These are phyloP conservation scores for Clarias batrachus DNA, from an alignment of 2,113 vertebrate genomes.

Conservation along the genomic window DNA sequence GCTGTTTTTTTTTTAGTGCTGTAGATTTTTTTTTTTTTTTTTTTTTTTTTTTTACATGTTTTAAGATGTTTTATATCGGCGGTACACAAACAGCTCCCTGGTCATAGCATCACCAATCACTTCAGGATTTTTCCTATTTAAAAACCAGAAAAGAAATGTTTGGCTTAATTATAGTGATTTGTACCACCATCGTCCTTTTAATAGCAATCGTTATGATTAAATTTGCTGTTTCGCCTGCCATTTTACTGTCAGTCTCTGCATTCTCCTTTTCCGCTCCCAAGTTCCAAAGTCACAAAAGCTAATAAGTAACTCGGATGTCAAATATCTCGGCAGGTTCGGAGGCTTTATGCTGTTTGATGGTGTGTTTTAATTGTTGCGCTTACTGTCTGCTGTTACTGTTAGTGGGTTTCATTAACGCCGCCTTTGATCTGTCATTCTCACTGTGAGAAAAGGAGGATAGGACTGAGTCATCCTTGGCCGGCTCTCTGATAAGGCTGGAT, in stretches of 20 bases:
- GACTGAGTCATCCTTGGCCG: conserved; percentile 12
- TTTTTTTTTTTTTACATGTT: neutral
- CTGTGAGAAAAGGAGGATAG: conserved; percentile 9
- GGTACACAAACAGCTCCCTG: neutral
- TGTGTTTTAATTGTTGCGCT: conserved; percentile 2
- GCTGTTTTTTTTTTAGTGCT: neutral
- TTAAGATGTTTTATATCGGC: neutral
- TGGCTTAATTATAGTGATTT: neutral
- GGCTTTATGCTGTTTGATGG: conserved; percentile 6
- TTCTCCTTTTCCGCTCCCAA: neutral
- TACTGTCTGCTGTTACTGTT: neutral
- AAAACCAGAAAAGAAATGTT: neutral
- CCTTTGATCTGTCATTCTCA: conserved; percentile 33
- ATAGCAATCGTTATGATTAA: neutral
- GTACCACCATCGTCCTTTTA: neutral
- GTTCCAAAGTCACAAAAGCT: neutral
- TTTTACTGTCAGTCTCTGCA: neutral
- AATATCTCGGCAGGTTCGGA: neutral
- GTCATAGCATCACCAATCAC: neutral
- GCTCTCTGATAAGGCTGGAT: conserved; percentile 22
- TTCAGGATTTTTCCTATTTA: neutral
- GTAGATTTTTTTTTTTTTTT: neutral
- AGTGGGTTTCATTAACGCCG: conserved; percentile 33
- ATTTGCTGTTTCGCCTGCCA: neutral
- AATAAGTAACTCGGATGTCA: conserved; percentile 6